phyloP scores from a whole-genome alignment of 2,888 invertebrate species.

The Entomobrya proxima region DNA sequence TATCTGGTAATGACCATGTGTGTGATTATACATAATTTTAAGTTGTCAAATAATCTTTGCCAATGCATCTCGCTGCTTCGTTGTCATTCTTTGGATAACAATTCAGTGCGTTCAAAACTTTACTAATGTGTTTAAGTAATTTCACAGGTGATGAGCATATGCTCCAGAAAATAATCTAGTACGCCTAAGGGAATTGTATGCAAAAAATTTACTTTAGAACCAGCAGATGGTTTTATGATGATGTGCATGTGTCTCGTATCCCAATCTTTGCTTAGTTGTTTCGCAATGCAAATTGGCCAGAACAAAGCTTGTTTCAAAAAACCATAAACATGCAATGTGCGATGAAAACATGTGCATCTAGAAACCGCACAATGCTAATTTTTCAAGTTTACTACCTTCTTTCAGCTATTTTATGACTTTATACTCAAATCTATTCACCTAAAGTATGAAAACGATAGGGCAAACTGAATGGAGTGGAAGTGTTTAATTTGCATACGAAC shows the following conservation, averaged over 20 bases:
- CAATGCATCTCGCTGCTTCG: background rate
- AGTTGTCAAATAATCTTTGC: slow-evolving; percentile 18
- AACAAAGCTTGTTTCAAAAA: slow-evolving; percentile 7
- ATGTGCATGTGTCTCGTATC: background rate
- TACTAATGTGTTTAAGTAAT: slow-evolving; percentile 1
- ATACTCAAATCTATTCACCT: background rate
- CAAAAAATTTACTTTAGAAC: slow-evolving; percentile 3
- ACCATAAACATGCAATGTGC: slow-evolving; percentile 22
- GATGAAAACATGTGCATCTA: background rate
- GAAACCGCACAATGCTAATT: background rate
- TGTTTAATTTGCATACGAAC: slow-evolving; percentile 38
- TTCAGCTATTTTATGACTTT: slow-evolving; percentile 1
- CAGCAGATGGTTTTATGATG: slow-evolving; percentile 26
- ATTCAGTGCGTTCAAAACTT: background rate
- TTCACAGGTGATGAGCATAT: slow-evolving; percentile 58
- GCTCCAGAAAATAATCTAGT: slow-evolving; percentile 43
- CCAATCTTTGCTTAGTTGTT: background rate
- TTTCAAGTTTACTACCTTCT: background rate
- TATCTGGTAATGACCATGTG: slow-evolving; percentile 25
- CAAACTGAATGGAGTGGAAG: background rate
- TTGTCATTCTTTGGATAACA: background rate
- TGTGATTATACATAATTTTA: slow-evolving; percentile 20
- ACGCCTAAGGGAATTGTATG: too few species aligned
- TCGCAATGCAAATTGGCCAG: slow-evolving; percentile 27
- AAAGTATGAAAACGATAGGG: slow-evolving; percentile 7